These are phyloP conservation scores for Haemorhous mexicanus DNA, from an alignment of 2,113 vertebrate species.

Conservation along the genomic window DNA sequence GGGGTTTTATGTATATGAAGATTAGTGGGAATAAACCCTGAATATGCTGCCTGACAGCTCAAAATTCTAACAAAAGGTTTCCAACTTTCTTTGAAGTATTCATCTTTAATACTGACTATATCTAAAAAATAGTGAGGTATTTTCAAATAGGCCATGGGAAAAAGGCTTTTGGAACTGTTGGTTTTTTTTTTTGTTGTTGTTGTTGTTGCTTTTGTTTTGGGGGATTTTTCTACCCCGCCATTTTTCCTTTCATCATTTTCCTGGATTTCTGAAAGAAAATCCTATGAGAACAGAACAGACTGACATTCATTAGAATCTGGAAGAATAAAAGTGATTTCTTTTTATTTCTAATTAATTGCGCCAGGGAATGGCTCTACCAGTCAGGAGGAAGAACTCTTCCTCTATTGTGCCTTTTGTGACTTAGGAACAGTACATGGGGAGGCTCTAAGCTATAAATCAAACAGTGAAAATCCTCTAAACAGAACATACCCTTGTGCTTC, in stretches of 20 bases:
- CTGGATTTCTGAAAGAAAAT: conserved; percentile 30
- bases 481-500: conserved; percentile 41
- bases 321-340: neutral
- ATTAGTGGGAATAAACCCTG: neutral
- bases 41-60: neutral
- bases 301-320: conserved; percentile 21
- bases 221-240: neutral
- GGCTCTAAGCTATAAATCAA: conserved; percentile 49
- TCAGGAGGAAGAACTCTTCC: neutral
- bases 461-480: conserved; percentile 50
- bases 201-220: neutral
- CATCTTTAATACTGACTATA: neutral
- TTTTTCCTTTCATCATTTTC: conserved; percentile 38
- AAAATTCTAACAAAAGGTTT: neutral
- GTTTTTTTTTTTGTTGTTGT: neutral
- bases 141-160: conserved; percentile 17
- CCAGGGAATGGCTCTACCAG: neutral
- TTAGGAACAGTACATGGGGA: neutral
- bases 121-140: neutral
- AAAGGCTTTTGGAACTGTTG: neutral
- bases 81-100: neutral
- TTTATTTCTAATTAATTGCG: neutral
- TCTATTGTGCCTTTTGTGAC: conserved; percentile 19
- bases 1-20: neutral
- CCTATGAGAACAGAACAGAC: neutral